A percentile compares a stretch with the other conserved stretches of the same genome.
Conservation (phyloP, 2,888 invertebrate genomes). For the Scaeva pyrastri region DNA sequence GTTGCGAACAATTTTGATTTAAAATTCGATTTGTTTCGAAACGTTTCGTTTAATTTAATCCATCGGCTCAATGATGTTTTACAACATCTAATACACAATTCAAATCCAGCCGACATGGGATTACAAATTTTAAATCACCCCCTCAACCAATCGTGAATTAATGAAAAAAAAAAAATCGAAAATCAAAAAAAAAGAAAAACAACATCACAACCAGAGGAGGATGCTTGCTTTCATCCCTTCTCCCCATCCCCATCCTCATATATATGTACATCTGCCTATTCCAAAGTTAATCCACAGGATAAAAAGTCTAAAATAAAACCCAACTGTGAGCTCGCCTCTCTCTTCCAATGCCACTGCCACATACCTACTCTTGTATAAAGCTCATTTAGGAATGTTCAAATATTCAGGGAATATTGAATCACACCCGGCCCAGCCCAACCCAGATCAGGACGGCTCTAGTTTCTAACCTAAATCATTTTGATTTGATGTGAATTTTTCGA, state of each 20-base stretch:
- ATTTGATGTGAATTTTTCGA: conserved; percentile 8
- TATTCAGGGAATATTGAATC: conserved; percentile 31
- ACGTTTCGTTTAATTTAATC: conserved; percentile 16
- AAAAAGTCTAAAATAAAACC: conserved; percentile 23
- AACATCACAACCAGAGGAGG: neutral
- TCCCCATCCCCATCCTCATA: too few species aligned
- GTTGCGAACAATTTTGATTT: neutral
- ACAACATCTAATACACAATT: conserved; percentile 30
- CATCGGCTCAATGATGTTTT: conserved; percentile 11
- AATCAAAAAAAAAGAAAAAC: neutral
- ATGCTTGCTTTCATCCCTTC: too few species aligned
- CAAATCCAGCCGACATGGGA: conserved; percentile 19
- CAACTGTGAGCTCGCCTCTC: neutral
- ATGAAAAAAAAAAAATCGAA: neutral
- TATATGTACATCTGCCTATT: neutral
- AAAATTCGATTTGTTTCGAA: neutral
- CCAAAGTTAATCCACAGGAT: conserved; percentile 29
- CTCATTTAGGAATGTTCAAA: conserved; percentile 24
- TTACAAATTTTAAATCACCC: conserved; percentile 25
- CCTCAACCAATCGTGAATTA: conserved; percentile 30
- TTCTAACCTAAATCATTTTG: conserved; percentile 42
- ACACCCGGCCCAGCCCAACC: neutral
- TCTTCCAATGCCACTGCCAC: neutral
- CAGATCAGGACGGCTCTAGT: conserved; percentile 1
- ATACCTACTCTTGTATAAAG: neutral